Evolutionary conservation across 1,140 invertebrate genomes (phyloP).

Genomic region (Cydia strobilella): DNA sequence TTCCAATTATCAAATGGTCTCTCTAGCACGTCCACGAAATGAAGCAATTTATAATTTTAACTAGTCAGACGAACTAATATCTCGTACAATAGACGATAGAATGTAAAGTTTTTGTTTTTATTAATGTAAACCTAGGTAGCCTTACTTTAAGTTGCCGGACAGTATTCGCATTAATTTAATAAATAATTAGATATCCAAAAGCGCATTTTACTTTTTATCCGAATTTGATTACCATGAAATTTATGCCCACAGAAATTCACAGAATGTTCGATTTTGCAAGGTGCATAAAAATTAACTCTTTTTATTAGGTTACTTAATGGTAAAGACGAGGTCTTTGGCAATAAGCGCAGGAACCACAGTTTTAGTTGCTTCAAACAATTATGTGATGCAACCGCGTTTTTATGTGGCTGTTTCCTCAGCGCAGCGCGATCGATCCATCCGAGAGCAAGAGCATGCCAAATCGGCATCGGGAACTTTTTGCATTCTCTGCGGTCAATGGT

Average conservation of each 20-base stretch:
- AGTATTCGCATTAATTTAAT: conserved; percentile 26
- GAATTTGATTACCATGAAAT: not conserved
- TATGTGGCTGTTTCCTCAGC: conserved; percentile 46
- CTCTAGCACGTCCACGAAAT: conserved; percentile 14
- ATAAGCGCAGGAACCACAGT: conserved; percentile 11
- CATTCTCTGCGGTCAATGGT: conserved; percentile 56
- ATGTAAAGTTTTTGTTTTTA: conserved; percentile 15
- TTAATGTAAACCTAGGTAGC: conserved; percentile 15
- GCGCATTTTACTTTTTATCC: not conserved
- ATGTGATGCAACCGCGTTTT: conserved; percentile 25
- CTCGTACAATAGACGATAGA: conserved; percentile 2
- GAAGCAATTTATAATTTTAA: conserved; percentile 13
- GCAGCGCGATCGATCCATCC: conserved; percentile 34
- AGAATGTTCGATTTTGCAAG: conserved; percentile 20
- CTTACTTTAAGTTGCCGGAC: conserved; percentile 24
- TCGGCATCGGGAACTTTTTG: conserved; percentile 54
- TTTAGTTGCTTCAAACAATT: conserved; percentile 21
- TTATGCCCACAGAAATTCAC: not conserved
- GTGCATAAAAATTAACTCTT: conserved; percentile 18
- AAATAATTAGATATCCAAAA: conserved; percentile 4
- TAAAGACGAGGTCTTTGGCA: conserved; percentile 13
- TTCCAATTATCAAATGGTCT: conserved; percentile 15
- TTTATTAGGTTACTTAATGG: conserved; percentile 19
- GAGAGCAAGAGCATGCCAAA: conserved; percentile 49
- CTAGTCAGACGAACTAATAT: conserved; percentile 21